phyloP scores from a whole-genome alignment of 1,140 invertebrate genomes.

The Archivesica marissinica region DNA sequence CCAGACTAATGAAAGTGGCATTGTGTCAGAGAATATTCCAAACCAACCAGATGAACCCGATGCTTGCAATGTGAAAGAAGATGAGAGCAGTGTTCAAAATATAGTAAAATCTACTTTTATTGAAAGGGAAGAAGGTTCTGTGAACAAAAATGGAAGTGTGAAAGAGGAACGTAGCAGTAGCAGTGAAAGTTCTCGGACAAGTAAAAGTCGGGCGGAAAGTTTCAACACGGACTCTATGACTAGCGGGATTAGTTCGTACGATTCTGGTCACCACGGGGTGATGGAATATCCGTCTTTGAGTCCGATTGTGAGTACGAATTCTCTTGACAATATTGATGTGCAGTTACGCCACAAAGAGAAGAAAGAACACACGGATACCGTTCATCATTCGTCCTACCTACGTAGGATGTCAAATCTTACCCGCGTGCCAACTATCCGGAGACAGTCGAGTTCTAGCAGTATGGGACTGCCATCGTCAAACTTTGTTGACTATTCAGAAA shows the following conservation, averaged over 20 bases:
- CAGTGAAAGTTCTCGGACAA: constrained; percentile 78
- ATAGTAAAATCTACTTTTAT: not conserved
- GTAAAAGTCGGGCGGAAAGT: constrained; percentile 83
- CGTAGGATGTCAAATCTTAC: constrained; percentile 78
- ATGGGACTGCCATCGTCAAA: constrained; percentile 65
- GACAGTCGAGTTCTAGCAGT: constrained; percentile 67
- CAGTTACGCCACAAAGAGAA: constrained; percentile 44
- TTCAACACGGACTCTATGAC: constrained; percentile 89
- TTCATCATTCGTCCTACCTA: constrained; percentile 77
- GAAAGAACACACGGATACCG: constrained; percentile 60
- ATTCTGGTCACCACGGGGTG: constrained; percentile 86
- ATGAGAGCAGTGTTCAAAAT: not conserved
- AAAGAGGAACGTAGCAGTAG: constrained; percentile 72
- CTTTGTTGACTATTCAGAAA: constrained; percentile 64
- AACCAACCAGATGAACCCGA: not conserved
- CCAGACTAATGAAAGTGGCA: not conserved
- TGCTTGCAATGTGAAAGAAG: not conserved
- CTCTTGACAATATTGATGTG: constrained; percentile 66
- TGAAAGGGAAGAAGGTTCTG: not conserved
- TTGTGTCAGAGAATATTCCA: not conserved
- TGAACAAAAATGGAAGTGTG: constrained; percentile 37
- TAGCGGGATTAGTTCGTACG: constrained; percentile 91
- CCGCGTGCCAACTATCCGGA: constrained; percentile 77
- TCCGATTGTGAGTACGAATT: constrained; percentile 73
- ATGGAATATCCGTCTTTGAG: constrained; percentile 71